These are phyloP conservation scores for Takifugu bimaculatus DNA, from an alignment of 2,113 vertebrate species.

Conservation along the genomic window DNA sequence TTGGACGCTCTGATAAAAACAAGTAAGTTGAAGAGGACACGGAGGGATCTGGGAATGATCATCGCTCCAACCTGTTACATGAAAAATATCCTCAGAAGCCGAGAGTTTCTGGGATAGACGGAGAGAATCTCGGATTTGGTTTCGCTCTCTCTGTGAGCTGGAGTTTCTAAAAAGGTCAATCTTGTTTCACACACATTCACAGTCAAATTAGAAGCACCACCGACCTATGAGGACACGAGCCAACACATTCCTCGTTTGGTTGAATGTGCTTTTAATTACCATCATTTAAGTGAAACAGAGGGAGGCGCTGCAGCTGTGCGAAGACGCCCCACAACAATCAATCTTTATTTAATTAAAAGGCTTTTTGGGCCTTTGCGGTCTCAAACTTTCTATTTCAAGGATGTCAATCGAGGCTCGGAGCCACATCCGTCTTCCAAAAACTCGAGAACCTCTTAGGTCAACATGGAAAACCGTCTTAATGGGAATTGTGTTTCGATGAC, in stretches of 20 bases:
- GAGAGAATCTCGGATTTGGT: background rate
- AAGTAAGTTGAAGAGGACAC: background rate
- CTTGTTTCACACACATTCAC: conserved; percentile 5
- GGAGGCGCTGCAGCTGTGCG: conserved; percentile 17
- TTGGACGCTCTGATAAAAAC: background rate
- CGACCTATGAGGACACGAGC: background rate
- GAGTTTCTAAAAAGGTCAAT: background rate
- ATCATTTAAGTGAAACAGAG: conserved; percentile 2
- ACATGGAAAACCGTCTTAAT: conserved; percentile 48
- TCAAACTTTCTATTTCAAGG: conserved; percentile 17
- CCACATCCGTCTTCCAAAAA: conserved; percentile 38
- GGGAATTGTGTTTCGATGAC: conserved; percentile 51
- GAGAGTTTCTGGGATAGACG: background rate
- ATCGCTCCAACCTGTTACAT: background rate
- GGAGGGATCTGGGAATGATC: background rate
- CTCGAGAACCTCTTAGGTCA: conserved; percentile 28
- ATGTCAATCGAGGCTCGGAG: conserved; percentile 28
- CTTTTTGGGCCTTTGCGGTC: conserved; percentile 19
- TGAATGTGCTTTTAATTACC: conserved; percentile 33
- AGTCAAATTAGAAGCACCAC: background rate
- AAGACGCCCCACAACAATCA: conserved; percentile 30
- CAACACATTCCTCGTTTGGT: background rate
- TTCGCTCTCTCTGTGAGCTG: background rate
- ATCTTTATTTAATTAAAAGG: conserved; percentile 41
- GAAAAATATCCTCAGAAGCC: background rate